Conservation (phyloP, 2,113 vertebrate species). For the Nanger granti region DNA sequence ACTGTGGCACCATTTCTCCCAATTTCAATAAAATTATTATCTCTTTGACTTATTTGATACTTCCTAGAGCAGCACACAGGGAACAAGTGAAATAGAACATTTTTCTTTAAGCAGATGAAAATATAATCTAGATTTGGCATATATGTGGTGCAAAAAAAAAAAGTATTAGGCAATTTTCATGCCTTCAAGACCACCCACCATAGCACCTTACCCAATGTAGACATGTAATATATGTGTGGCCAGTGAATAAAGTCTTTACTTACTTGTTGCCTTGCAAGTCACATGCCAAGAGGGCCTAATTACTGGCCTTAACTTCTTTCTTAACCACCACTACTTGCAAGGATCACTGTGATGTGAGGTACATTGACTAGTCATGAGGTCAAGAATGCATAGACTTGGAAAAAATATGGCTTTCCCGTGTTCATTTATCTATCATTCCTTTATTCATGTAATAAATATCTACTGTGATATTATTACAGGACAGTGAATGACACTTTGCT, state of each 20-base stretch:
- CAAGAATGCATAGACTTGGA: background rate
- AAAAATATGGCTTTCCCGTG: background rate
- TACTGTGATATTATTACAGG: background rate
- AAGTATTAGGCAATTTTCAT: background rate
- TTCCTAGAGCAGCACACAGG: background rate
- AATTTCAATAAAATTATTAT: background rate
- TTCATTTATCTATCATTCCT: background rate
- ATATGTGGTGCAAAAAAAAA: background rate
- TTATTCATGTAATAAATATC: background rate
- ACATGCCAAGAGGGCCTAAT: background rate
- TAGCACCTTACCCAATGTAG: background rate
- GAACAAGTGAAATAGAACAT: background rate
- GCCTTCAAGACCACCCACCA: background rate
- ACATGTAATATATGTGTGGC: background rate
- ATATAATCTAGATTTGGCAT: background rate
- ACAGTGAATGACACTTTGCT: background rate
- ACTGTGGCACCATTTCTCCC: background rate
- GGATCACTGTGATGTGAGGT: background rate
- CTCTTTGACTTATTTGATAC: background rate
- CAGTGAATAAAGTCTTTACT: background rate
- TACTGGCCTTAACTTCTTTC: background rate
- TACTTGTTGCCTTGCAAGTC: background rate
- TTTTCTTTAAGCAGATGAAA: background rate
- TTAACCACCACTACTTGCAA: background rate
- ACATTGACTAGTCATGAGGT: background rate